phyloP scores from a whole-genome alignment of 2,888 invertebrate genomes.

The Celastrina argiolus region DNA sequence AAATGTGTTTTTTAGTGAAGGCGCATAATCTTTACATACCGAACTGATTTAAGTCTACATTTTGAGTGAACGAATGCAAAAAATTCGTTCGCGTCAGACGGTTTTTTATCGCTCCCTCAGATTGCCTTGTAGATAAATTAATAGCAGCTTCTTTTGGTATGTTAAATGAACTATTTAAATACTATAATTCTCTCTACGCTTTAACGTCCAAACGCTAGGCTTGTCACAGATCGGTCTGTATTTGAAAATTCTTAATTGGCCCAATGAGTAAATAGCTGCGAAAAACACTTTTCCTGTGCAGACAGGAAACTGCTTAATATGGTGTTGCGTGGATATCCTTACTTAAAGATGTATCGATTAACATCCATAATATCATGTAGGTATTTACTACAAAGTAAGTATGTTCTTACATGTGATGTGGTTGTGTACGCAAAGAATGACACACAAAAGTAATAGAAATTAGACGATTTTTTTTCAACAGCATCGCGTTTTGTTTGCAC shows the following conservation, averaged over 20 bases:
- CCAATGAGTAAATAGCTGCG: slow-evolving; percentile 13
- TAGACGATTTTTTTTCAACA: too few species aligned
- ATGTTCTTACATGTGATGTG: not conserved
- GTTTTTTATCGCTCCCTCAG: not conserved
- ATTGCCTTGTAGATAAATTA: not conserved
- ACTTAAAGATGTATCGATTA: slow-evolving; percentile 29
- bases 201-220: not conserved
- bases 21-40: not conserved
- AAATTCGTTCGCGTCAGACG: not conserved
- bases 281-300: slow-evolving; percentile 8
- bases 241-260: slow-evolving; percentile 3
- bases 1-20: too few species aligned
- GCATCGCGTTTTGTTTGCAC: too few species aligned
- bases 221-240: slow-evolving; percentile 7
- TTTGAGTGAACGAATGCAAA: not conserved
- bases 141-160: not conserved
- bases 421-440: too few species aligned
- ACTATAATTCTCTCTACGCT: slow-evolving; percentile 6
- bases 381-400: not conserved
- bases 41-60: not conserved
- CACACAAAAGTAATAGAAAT: too few species aligned
- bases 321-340: slow-evolving; percentile 22
- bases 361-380: slow-evolving; percentile 16
- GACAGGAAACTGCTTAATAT: slow-evolving; percentile 13
- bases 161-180: slow-evolving; percentile 1